Evolutionary conservation across 1,140 invertebrate genomes (phyloP), one percentile per base, ranked within the genome.

Genomic region (Glossosoma conforme): DNA sequence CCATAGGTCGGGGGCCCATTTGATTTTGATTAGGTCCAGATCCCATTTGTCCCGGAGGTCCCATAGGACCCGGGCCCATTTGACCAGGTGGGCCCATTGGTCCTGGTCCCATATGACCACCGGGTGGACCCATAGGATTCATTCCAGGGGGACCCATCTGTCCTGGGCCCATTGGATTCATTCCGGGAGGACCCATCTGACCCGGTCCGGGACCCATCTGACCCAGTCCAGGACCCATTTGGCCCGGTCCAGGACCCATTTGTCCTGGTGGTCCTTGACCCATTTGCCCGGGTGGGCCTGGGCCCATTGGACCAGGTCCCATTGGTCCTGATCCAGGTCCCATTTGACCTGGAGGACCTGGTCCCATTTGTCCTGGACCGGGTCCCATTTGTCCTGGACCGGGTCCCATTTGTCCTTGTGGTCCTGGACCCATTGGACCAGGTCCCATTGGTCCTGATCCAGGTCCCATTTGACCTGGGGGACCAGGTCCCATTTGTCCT

Each of bases 261-360:
- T 11, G 20, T 9, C 38, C 21, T 3, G 47, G 41, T 21, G 35
- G 35, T n/a, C 35, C 35, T 37, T n/a, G 35, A 13, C 6, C 6
- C 24, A n/a, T 28, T 28, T 6, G 24, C 13, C 61, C 60, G 2
- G 61, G 58, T 20, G n/a, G n/a, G n/a, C n/a, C n/a, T n/a, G n/a
- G n/a, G n/a, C n/a, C n/a, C n/a, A 59, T 60, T 17, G 57, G 57
- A n/a, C n/a, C n/a, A 19, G 61, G 59, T 13, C 56, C 61, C 56
- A 62, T 60, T 5, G 52, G 52, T 17, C 53, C 54, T 6, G 40
- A 30, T 33, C 46, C 46, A 13, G 30, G 54, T 3, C 56, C 56
- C 13, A 51, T 51, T 44, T 51, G 46, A n/a, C 45, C 42, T 2
- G 57, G 52, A 37, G 56, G 56, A 15, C 24, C 41, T n/a, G 24